Evolutionary conservation across 1,140 invertebrate genomes (phyloP).

Genomic region (Nilaparvata lugens): DNA sequence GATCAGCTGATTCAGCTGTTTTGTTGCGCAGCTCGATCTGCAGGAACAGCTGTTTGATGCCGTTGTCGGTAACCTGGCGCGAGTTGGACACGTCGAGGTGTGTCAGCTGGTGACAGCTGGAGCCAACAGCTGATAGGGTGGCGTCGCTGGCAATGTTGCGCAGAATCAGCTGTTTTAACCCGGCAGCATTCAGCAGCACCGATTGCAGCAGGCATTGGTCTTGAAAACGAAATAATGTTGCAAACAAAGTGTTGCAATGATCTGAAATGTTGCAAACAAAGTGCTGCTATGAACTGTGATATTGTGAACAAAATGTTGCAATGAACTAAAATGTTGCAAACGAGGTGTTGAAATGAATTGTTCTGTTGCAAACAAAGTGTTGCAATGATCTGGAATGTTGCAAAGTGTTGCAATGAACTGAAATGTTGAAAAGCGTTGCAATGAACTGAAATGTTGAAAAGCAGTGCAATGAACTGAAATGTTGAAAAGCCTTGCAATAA

Average conservation of each 20-base stretch:
- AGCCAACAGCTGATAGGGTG: conserved; percentile 38
- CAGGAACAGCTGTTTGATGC: conserved; percentile 38
- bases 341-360: no score
- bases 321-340: no score
- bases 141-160: conserved; percentile 40
- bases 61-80: conserved; percentile 38
- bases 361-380: no score
- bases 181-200: conserved; percentile 35
- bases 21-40: conserved; percentile 38
- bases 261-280: neutral
- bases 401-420: no score
- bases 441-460: no score
- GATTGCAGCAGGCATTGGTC: conserved; percentile 37
- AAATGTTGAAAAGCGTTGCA: no score
- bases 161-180: conserved; percentile 35
- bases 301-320: no score
- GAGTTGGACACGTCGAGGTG: conserved; percentile 40
- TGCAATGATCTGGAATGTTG: no score
- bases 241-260: neutral
- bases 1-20: neutral
- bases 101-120: conserved; percentile 36
- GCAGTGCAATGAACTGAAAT: no score
- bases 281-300: neutral
- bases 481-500: no score
- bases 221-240: conserved; percentile 11